A percentile compares a stretch with the other conserved stretches of the same genome.
Evolutionary conservation across 2,888 invertebrate genomes (phyloP).

Genomic region (Melinopterus prodromus): DNA sequence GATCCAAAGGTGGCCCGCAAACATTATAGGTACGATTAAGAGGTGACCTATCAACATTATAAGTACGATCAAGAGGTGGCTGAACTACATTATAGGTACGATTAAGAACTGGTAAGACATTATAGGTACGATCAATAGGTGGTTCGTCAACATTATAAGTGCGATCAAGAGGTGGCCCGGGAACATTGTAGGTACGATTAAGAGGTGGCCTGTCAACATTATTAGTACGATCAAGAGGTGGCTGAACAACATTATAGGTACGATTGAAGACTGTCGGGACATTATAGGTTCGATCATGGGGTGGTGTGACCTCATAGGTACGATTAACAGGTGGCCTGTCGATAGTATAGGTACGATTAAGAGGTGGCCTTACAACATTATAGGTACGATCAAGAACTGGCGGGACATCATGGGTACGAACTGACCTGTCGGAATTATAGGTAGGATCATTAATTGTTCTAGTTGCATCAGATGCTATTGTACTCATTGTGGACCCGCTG

Average conservation of each 20-base stretch:
- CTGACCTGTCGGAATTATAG: background rate
- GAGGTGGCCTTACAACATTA: no score
- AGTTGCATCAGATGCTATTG: no score
- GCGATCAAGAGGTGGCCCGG: background rate
- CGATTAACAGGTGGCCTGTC: background rate
- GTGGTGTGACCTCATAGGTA: background rate
- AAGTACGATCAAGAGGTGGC: background rate
- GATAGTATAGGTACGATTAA: background rate
- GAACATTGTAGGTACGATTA: background rate
- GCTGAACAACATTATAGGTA: background rate
- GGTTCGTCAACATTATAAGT: background rate
- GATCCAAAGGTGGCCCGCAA: background rate
- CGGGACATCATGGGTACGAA: constrained; percentile 7
- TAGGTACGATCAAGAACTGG: background rate
- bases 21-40: no score
- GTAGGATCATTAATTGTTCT: background rate
- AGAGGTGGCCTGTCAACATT: background rate
- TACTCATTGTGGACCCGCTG: no score
- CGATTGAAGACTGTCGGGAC: background rate
- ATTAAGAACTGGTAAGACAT: background rate
- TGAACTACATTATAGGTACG: background rate
- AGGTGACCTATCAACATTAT: background rate
- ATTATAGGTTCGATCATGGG: background rate
- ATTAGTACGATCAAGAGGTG: background rate
- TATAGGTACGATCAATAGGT: background rate